These are phyloP conservation scores for Esox masquinongy DNA, from an alignment of 2,797 vertebrate species.

Conservation along the genomic window DNA sequence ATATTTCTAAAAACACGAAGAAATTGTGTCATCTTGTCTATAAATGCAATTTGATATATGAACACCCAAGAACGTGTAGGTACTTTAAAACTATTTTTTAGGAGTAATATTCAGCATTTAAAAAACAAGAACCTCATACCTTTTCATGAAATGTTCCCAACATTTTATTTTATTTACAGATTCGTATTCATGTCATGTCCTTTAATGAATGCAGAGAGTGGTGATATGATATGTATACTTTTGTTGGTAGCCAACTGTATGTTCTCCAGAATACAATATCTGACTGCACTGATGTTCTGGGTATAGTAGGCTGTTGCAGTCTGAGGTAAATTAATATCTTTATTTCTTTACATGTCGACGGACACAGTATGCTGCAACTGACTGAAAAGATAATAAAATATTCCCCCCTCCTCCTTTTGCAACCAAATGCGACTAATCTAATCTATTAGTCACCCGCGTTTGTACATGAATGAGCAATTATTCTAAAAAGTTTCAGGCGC, in stretches of 20 bases:
- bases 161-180: not conserved
- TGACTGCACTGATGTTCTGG: conserved; percentile 27
- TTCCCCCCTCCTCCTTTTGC: conserved; percentile 42
- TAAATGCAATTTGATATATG: not conserved
- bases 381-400: conserved; percentile 62
- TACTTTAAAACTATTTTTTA: too few species aligned
- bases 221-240: not conserved
- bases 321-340: conserved; percentile 50
- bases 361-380: conserved; percentile 55
- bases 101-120: not conserved
- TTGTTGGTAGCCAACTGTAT: not conserved
- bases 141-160: too few species aligned
- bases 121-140: not conserved
- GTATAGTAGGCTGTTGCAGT: conserved; percentile 47
- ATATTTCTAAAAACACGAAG: not conserved
- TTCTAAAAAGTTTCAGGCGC: conserved; percentile 78
- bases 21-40: not conserved
- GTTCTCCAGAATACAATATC: not conserved
- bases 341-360: conserved; percentile 58
- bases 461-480: conserved; percentile 77
- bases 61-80: not conserved
- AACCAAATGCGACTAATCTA: conserved; percentile 73
- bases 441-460: conserved; percentile 78
- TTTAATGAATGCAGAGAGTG: not conserved
- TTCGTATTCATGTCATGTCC: not conserved